These are phyloP conservation scores for Leuciscus idus DNA, from an alignment of 2,113 vertebrate species.

Conservation along the genomic window DNA sequence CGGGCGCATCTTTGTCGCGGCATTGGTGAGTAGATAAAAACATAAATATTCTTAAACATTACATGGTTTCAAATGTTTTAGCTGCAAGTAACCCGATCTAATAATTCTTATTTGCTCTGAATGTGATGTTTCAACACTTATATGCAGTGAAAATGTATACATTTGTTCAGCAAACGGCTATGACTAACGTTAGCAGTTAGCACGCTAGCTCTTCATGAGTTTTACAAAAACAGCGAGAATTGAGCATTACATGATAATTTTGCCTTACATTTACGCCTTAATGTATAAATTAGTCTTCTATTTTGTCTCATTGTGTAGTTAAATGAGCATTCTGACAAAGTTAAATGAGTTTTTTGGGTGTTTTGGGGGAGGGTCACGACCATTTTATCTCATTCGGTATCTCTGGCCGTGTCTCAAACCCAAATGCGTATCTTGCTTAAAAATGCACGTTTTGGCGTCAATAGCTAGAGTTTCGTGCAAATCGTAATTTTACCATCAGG, in stretches of 20 bases:
- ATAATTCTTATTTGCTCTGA: too few species aligned
- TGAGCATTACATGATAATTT: neutral
- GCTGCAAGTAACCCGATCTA: neutral
- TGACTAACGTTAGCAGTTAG: neutral
- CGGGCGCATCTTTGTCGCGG: neutral
- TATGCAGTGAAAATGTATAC: neutral
- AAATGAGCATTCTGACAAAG: neutral
- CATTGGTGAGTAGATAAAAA: neutral
- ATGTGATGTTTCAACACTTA: neutral
- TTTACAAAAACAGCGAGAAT: neutral
- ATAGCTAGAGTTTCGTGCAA: neutral
- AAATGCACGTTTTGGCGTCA: neutral
- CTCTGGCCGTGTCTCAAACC: neutral
- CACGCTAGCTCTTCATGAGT: neutral
- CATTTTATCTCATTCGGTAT: slow-evolving; percentile 7
- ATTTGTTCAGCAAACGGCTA: neutral
- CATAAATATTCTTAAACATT: neutral
- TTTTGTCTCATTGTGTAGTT: neutral
- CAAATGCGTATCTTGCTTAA: neutral
- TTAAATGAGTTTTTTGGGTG: neutral
- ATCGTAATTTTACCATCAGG: fast-evolving
- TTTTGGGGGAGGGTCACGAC: slow-evolving; percentile 30
- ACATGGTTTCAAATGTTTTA: neutral
- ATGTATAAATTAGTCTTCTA: neutral
- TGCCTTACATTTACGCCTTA: neutral